A percentile compares a stretch with the other conserved stretches of the same genome.
phyloP scores from a whole-genome alignment of 2,888 invertebrate species.

The Stenolophus ochropezus region DNA sequence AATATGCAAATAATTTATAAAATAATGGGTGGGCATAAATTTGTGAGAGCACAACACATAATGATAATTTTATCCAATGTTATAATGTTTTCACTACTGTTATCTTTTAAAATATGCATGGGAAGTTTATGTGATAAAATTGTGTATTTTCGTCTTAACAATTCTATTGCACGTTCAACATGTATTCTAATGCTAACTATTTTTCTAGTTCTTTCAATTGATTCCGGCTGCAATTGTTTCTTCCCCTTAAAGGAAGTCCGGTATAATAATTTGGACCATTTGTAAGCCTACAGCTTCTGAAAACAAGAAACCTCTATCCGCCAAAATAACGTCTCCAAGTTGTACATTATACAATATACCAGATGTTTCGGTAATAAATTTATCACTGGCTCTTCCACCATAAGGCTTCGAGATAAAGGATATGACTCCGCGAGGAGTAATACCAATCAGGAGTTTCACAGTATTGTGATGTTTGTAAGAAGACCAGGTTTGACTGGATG shows the following conservation, averaged over 20 bases:
- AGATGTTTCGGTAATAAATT: slow-evolving; percentile 33
- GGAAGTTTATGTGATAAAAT: neutral
- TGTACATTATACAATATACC: slow-evolving; percentile 39
- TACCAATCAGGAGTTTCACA: slow-evolving; percentile 60
- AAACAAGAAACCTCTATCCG: slow-evolving; percentile 62
- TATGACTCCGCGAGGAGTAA: too few species aligned
- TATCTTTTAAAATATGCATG: neutral
- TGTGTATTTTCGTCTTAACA: neutral
- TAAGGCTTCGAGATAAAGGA: too few species aligned
- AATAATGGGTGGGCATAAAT: neutral
- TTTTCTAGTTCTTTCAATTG: slow-evolving; percentile 61
- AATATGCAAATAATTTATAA: neutral
- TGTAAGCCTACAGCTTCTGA: slow-evolving; percentile 58
- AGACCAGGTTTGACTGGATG: slow-evolving; percentile 57
- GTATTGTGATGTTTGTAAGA: slow-evolving; percentile 61
- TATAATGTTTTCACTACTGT: neutral
- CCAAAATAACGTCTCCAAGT: slow-evolving; percentile 62
- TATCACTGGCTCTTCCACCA: slow-evolving; percentile 54
- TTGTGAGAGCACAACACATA: neutral
- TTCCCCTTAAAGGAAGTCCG: slow-evolving; percentile 54
- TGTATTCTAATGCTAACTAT: slow-evolving; percentile 63
- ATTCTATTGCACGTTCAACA: slow-evolving; percentile 60
- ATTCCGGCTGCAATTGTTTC: slow-evolving; percentile 61
- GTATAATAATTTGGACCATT: slow-evolving; percentile 60
- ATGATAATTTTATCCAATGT: neutral